Evolutionary conservation across 2,888 invertebrate species (phyloP).

Genomic region (Tridacna crocea): DNA sequence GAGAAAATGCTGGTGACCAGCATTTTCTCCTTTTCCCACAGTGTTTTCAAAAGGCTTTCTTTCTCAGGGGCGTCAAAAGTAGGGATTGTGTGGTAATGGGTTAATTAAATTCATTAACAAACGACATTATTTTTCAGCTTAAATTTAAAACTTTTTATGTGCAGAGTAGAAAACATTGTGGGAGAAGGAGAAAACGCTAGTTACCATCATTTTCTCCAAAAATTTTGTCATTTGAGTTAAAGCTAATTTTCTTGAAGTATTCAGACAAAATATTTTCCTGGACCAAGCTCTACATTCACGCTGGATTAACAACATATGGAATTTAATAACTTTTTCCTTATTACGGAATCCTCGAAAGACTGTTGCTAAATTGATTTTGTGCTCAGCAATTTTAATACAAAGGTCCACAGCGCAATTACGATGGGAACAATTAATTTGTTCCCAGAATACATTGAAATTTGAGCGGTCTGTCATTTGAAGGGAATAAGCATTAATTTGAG

Average conservation of each 20-base stretch:
- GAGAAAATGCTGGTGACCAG: not conserved
- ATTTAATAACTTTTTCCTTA: constrained; percentile 37
- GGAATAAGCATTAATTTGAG: constrained; percentile 47
- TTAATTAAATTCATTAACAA: too few species aligned
- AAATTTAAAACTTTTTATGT: too few species aligned
- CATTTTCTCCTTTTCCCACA: constrained; percentile 8
- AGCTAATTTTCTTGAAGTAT: not conserved
- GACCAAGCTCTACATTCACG: not conserved
- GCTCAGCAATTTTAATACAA: constrained; percentile 60
- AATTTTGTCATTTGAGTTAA: not conserved
- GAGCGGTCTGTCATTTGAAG: constrained; percentile 31
- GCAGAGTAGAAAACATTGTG: too few species aligned
- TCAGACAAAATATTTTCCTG: not conserved
- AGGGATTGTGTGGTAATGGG: too few species aligned
- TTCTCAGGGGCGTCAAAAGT: too few species aligned
- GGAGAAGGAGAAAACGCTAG: too few species aligned
- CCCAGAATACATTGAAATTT: constrained; percentile 45
- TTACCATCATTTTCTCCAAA: too few species aligned
- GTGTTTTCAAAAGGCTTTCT: not conserved
- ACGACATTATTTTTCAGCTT: too few species aligned
- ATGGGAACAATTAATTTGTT: constrained; percentile 59
- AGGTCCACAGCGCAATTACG: constrained; percentile 55
- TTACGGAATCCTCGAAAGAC: constrained; percentile 39
- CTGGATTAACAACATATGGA: constrained; percentile 26
- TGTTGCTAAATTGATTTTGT: constrained; percentile 60